Conservation (phyloP, 2,113 vertebrate species). For the Larimichthys polyactis region DNA sequence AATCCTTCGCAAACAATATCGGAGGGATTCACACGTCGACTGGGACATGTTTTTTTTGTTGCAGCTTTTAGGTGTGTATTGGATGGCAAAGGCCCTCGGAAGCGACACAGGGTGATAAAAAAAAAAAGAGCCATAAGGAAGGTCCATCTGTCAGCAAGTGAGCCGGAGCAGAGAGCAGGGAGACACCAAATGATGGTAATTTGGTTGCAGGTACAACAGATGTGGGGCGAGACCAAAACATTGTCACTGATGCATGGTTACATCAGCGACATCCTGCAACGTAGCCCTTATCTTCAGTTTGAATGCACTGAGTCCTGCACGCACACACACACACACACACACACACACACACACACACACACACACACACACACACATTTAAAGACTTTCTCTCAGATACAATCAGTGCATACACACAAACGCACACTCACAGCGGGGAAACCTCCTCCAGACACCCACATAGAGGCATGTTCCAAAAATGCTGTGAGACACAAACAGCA, state of each 20-base stretch:
- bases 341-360: slow-evolving; percentile 13
- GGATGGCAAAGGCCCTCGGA: slow-evolving; percentile 47
- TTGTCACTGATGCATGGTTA: slow-evolving; percentile 58
- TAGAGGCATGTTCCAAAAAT: slow-evolving; percentile 67
- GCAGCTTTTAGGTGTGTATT: slow-evolving; percentile 64
- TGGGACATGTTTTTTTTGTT: slow-evolving; percentile 37
- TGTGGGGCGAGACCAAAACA: slow-evolving; percentile 63
- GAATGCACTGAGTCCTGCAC: slow-evolving; percentile 25
- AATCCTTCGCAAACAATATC: slow-evolving; percentile 57
- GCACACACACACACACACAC: slow-evolving; percentile 23
- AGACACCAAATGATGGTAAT: slow-evolving; percentile 55
- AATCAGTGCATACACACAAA: slow-evolving; percentile 49
- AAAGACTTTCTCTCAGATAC: slow-evolving; percentile 9
- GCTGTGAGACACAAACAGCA: slow-evolving; percentile 69
- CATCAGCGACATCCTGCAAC: slow-evolving; percentile 57
- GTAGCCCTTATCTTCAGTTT: slow-evolving; percentile 54
- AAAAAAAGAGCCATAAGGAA: slow-evolving; percentile 75
- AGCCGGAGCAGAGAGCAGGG: slow-evolving; percentile 52
- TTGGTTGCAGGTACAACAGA: slow-evolving; percentile 76
- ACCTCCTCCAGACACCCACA: slow-evolving; percentile 76
- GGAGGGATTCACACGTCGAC: slow-evolving; percentile 62
- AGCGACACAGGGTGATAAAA: slow-evolving; percentile 68
- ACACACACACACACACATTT: slow-evolving; percentile 31
- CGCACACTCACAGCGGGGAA: slow-evolving; percentile 72
- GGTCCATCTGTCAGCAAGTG: slow-evolving; percentile 81